phyloP scores from a whole-genome alignment of 2,113 vertebrate genomes.

The Cheilinus undulatus region DNA sequence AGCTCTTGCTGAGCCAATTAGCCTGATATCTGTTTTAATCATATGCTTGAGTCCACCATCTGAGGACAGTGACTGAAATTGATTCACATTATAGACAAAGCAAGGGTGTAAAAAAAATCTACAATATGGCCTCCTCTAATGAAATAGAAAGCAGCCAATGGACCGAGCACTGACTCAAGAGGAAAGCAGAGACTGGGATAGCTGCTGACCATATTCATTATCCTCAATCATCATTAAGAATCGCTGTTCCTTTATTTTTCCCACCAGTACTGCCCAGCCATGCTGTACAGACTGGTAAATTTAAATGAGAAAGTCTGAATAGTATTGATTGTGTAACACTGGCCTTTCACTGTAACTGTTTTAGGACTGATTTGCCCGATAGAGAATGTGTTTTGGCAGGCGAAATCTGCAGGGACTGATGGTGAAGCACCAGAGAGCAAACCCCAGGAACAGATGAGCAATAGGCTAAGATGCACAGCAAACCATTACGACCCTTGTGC shows the following conservation, averaged over 20 bases:
- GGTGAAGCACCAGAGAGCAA: conserved; percentile 53
- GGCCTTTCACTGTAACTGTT: conserved; percentile 72
- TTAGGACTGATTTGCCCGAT: conserved; percentile 59
- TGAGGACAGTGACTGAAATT: neutral
- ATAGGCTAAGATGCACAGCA: conserved; percentile 62
- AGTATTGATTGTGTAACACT: conserved; percentile 65
- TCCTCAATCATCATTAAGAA: conserved; percentile 67
- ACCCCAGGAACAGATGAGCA: conserved; percentile 62
- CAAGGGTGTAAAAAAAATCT: neutral
- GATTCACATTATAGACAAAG: neutral
- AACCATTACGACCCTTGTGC: conserved; percentile 67
- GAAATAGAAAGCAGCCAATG: conserved; percentile 38
- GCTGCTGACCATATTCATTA: conserved; percentile 73
- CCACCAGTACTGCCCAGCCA: conserved; percentile 62
- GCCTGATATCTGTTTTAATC: neutral
- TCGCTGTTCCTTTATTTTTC: conserved; percentile 64
- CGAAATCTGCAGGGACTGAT: conserved; percentile 44
- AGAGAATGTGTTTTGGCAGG: conserved; percentile 56
- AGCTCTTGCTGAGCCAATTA: conserved; percentile 6
- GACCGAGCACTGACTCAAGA: conserved; percentile 34
- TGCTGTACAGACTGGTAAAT: conserved; percentile 61
- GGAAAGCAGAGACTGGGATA: conserved; percentile 60
- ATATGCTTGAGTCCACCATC: neutral
- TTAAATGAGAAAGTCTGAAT: conserved; percentile 66
- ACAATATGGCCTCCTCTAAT: conserved; percentile 3